Percentiles rank a stretch among this genome's conserved stretches.
Evolutionary conservation across 2,888 invertebrate species (phyloP).

Genomic region (Micropterix aruncella): DNA sequence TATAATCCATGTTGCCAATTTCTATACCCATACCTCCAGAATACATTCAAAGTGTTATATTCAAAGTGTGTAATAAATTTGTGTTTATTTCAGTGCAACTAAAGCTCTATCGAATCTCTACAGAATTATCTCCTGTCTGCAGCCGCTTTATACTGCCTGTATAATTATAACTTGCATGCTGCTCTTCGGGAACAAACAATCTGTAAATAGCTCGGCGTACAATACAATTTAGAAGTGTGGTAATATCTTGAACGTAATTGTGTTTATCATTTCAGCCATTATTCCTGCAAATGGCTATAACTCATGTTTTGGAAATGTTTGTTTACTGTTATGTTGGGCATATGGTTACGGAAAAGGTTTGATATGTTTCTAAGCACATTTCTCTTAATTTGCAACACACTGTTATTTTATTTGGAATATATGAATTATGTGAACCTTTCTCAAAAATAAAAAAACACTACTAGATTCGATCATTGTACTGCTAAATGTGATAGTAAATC

Average conservation of each 20-base stretch:
- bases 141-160: background rate
- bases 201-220: background rate
- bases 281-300: background rate
- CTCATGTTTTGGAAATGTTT: background rate
- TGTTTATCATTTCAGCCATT: background rate
- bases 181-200: background rate
- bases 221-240: no score
- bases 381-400: no score
- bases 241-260: no score
- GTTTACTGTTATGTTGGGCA: background rate
- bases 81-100: background rate
- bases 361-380: no score
- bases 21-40: no score
- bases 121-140: background rate
- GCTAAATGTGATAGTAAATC: no score
- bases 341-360: background rate
- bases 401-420: no score
- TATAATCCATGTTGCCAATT: no score
- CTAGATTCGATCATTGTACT: no score
- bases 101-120: background rate
- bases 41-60: no score
- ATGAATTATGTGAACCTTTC: no score
- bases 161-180: background rate
- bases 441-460: no score
- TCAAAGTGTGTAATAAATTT: background rate